Base-by-base conservation (phyloP, 1,140 invertebrate genomes). In the Magallana angulata region DNA sequence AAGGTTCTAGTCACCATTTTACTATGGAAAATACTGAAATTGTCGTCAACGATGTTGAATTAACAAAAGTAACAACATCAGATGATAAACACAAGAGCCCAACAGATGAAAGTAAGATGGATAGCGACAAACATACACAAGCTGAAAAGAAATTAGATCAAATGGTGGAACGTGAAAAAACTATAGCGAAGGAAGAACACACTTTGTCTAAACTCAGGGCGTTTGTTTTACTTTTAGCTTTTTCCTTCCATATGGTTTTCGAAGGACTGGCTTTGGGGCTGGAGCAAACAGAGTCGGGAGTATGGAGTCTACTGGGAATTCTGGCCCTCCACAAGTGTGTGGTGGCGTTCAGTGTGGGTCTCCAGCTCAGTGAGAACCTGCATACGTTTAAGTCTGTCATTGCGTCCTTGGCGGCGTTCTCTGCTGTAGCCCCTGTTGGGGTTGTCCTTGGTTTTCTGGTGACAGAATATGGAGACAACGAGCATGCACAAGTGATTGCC, bases 281-380 rank as follows among this genome's bases (percentile, higher is more conserved):
- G 8, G 91, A 92, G 87, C 88, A 89, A 11, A 95, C 94, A 8
- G 90, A 95, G 59, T 91, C 96, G 1, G 95, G 97, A 95, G 97
- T 97, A 94, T 95, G 97, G 76, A 95, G 97, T 48, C 94, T 98
- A 0, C 94, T 97, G 6, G 96, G 95, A 6, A 97, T 92, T 30
- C 88, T 94, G 30, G 85, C 91, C 9, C 87, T 97, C 9, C 97
- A 98, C 94, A 97, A 97, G 93, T 96, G 97, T 84, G 96, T 98
- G 7, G 97, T 98, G 83, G 96, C 96, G 12, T 97, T 97, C 93
- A 97, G 97, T 91, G 95, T 97, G 56, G 97, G 97, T 6, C 95
- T 97, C 12, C 95, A 96, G 76, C 92, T 96, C 18, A 95, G 97
- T 24, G 96, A 96, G 57, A 96, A 96, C 0, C 48, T 95, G 24